Evolutionary conservation across 2,888 invertebrate species (phyloP).

Genomic region (Sminthurides aquaticus): DNA sequence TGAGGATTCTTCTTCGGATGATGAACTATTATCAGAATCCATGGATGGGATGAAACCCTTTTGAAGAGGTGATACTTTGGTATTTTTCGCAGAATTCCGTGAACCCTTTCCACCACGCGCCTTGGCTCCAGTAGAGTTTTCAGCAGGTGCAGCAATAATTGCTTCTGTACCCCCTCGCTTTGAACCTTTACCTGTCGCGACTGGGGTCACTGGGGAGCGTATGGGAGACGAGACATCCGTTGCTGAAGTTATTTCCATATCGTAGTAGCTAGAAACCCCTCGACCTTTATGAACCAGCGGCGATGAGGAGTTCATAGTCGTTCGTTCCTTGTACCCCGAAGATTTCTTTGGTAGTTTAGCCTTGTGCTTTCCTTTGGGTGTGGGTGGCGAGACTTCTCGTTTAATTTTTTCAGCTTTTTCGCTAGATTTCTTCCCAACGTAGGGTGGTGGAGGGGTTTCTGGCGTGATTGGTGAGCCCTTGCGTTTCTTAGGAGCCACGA

Average conservation of each 20-base stretch:
- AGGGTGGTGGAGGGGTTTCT: conserved; percentile 21
- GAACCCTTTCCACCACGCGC: neutral
- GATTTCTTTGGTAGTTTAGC: conserved; percentile 21
- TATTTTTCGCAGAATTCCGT: neutral
- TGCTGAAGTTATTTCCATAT: conserved; percentile 19
- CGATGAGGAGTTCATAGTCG: no score
- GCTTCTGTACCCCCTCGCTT: neutral
- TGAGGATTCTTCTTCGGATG: neutral
- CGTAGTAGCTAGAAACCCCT: neutral
- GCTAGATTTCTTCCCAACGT: conserved; percentile 4
- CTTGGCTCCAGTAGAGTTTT: conserved; percentile 6
- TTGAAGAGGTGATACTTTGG: neutral
- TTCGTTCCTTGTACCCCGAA: conserved; percentile 19
- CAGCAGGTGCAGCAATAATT: conserved; percentile 9
- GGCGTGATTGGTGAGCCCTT: conserved; percentile 20
- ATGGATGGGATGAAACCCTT: neutral
- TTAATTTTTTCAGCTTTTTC: conserved; percentile 31
- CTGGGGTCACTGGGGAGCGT: conserved; percentile 11
- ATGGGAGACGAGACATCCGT: conserved; percentile 16
- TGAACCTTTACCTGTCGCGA: neutral
- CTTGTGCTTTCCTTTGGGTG: conserved; percentile 30
- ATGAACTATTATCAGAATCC: neutral
- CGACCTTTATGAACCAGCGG: neutral
- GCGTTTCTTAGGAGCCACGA: conserved; percentile 5
- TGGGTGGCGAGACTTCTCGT: conserved; percentile 5